phyloP scores from a whole-genome alignment of 1,140 invertebrate species.

The Brachystomella parvula region DNA sequence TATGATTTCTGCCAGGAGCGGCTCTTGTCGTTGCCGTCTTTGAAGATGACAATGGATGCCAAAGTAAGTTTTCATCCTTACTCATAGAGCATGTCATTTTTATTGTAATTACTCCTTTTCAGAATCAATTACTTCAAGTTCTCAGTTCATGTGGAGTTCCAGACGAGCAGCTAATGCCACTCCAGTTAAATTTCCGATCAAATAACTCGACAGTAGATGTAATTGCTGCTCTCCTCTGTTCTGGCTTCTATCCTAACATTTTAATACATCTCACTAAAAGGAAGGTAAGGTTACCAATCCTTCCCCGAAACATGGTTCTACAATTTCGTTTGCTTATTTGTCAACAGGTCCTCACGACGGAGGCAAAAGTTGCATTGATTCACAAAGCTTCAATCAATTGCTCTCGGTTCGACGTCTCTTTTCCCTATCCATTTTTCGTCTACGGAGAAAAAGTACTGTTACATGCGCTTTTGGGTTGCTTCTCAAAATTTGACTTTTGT shows the following conservation, averaged over 20 bases:
- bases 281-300: constrained; percentile 51
- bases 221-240: constrained; percentile 72
- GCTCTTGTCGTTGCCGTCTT: constrained; percentile 74
- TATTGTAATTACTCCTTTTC: constrained; percentile 17
- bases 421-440: constrained; percentile 91
- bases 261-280: constrained; percentile 91
- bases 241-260: constrained; percentile 94
- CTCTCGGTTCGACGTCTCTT: constrained; percentile 69
- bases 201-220: constrained; percentile 74
- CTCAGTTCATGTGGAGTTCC: constrained; percentile 75
- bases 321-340: not conserved
- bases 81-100: constrained; percentile 8
- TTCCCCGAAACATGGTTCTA: constrained; percentile 9
- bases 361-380: constrained; percentile 85
- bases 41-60: constrained; percentile 83
- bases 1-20: constrained; percentile 81
- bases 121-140: constrained; percentile 79
- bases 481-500: not conserved
- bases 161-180: constrained; percentile 68
- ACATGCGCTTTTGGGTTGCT: not conserved
- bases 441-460: constrained; percentile 83
- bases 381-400: constrained; percentile 97
- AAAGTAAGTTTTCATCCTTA: constrained; percentile 50
- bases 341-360: constrained; percentile 75
- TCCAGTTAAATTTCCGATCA: constrained; percentile 60